Base-by-base conservation (phyloP, 1,140 invertebrate species). In the Drosophila ercepeae region DNA sequence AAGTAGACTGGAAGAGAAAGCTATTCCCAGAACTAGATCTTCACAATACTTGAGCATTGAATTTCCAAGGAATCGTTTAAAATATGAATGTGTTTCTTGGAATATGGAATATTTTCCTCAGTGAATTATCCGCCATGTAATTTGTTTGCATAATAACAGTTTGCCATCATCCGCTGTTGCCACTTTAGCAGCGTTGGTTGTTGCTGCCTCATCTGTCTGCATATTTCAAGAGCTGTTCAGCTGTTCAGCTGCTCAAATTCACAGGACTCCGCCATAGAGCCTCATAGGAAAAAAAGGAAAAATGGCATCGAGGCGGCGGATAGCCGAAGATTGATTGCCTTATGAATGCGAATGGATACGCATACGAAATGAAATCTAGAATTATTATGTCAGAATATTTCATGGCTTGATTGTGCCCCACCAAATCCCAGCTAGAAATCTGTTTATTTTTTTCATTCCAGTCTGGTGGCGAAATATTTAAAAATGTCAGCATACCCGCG, bases 81-180 rank as follows among this genome's bases (percentile, higher is more conserved):
- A 32, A 32, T 32, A 8, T 9, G 29, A 39, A 39, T 39, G 36
- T 16, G 5, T 14, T 14, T 39, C 29, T 3, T 9, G 9, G 11
- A 32, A 14, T 39, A 21, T 9, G 9, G 11, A 32, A 14, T 39
- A 21, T 39, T 39, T 39, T 13, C 36, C 36, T 39, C 63, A 60
- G 76, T 78, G 77, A 64, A 59, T 51, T 52, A 65, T 71, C 36
- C 45, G 61, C 74, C 68, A 83, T 75, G 79, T 86, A 88, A 86
- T 86, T 86, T 86, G 82, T 82, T 86, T 86, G 81, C 81, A 82
- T 86, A 86, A 86, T 86, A 86, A 88, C 81, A 88, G 83, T 86
- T 88, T 75, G 52, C 63, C 63, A 73, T 73, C 69, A 53, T 57
- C 45, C 19, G 44, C 50, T 53, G 49, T 74, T 78, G 36, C 36